Conservation (phyloP, 2,888 invertebrate genomes). For the Dione vanillae region DNA sequence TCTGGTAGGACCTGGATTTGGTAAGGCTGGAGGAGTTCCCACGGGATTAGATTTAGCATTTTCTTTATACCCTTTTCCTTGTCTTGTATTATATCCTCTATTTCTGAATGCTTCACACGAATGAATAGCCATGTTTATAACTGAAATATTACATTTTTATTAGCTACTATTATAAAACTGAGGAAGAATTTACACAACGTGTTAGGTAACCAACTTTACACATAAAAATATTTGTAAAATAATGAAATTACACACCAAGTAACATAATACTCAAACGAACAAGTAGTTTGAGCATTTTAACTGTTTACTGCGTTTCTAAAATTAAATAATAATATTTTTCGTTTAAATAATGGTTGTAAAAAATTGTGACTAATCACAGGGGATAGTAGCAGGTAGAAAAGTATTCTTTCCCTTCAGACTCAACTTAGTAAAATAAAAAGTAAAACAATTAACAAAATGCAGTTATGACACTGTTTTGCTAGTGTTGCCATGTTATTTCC, state of each 20-base stretch:
- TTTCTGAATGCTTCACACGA: constrained; percentile 39
- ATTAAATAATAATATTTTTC: background rate
- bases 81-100: constrained; percentile 38
- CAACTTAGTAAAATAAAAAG: background rate
- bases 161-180: background rate
- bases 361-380: background rate
- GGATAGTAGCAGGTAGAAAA: constrained; percentile 2
- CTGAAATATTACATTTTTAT: constrained; percentile 32
- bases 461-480: background rate
- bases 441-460: constrained; percentile 4
- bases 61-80: constrained; percentile 47
- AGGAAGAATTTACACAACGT: background rate
- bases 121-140: constrained; percentile 33
- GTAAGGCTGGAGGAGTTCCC: constrained; percentile 32
- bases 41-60: constrained; percentile 52
- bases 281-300: constrained; percentile 61
- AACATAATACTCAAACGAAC: constrained; percentile 61
- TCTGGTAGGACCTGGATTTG: constrained; percentile 59
- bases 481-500: constrained; percentile 5
- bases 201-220: background rate
- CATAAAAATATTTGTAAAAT: background rate
- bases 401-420: background rate
- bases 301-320: background rate
- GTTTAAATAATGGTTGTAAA: background rate
- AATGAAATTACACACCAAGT: constrained; percentile 60